Base-by-base conservation (phyloP, 2,113 vertebrate species). In the Callipepla squamata region DNA sequence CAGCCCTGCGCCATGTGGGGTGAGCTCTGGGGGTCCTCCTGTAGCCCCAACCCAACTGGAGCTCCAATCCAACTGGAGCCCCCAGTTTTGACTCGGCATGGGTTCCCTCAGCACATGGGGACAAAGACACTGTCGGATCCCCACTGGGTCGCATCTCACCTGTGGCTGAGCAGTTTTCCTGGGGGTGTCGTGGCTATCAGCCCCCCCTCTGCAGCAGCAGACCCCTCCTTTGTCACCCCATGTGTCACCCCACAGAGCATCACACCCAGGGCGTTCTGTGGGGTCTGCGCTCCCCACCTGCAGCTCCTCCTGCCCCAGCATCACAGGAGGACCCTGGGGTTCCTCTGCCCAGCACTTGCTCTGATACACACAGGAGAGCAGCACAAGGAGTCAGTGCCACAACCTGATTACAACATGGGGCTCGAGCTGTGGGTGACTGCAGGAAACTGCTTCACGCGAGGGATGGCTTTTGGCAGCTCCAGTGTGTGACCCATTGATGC, bases 311-410 rank as follows among this genome's bases (percentile, higher is more conserved):
- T 3, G 50, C 7, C 21, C 67, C 21, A 1, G 2, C 2, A 12
- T 18, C 42, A 34, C 42, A 23, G 59, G 28, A 1, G 0, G 1
- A n/a, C 48, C n/a, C 1, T 34, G 14, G 7, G 72, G 44, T 58
- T 61, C 19, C 22, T 14, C 44, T 2, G 0, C 6, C 2, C 53
- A 30, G 42, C 17, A 22, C 66, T 51, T 4, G 2, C 30, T 50
- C 66, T 2, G 23, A 25, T 17, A 34, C 59, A 25, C 34, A 9
- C 59, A 10, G 59, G 58, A 14, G 8, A 6, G 72, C 1, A 34
- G 23, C 6, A 2, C 1, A 0, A 0, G 30, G 51, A 40, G 18
- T n/a, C 5, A 0, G 45, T 38, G 9, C 76, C 2, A 0, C 2
- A 1, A 1, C 8, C 57, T 19, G 82, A n/a, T 26, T 17, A 28